Evolutionary conservation across 2,888 invertebrate species (phyloP).

Genomic region (Hemithea aestivaria): DNA sequence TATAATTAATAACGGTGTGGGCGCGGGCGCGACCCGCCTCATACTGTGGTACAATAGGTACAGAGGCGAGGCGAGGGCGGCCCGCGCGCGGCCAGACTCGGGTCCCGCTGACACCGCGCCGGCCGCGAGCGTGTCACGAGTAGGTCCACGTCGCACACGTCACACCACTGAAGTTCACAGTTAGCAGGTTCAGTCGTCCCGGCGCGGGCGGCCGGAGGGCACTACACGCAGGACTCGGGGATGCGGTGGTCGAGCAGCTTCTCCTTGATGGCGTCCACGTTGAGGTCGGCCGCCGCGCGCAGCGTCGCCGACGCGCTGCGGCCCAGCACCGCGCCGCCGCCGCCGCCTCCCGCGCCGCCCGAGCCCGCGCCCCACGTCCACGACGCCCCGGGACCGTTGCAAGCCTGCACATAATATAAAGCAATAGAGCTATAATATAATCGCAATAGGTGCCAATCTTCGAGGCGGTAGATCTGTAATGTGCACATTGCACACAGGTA

Average conservation of each 20-base stretch:
- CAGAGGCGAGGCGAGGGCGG: conserved; percentile 3
- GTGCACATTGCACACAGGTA: too few relatives aligned
- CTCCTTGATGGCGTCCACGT: conserved; percentile 92
- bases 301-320: conserved; percentile 75
- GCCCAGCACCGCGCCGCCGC: conserved; percentile 34
- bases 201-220: conserved; percentile 2
- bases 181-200: background rate
- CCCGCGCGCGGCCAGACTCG: conserved; percentile 13
- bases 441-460: too few relatives aligned
- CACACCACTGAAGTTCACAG: too few relatives aligned
- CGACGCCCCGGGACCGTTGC: conserved; percentile 72
- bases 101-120: conserved; percentile 1
- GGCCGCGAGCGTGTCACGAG: too few relatives aligned
- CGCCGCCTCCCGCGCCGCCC: conserved; percentile 44
- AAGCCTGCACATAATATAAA: conserved; percentile 53
- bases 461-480: too few relatives aligned
- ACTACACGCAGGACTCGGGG: conserved; percentile 92
- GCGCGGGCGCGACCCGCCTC: conserved; percentile 1
- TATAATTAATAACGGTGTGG: conserved; percentile 1
- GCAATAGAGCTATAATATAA: too few relatives aligned
- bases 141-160: too few relatives aligned
- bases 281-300: conserved; percentile 76
- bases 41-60: too few relatives aligned
- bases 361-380: conserved; percentile 75
- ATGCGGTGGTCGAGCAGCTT: conserved; percentile 91